Conservation (phyloP, 2,113 vertebrate species). For the Upupa epops region DNA sequence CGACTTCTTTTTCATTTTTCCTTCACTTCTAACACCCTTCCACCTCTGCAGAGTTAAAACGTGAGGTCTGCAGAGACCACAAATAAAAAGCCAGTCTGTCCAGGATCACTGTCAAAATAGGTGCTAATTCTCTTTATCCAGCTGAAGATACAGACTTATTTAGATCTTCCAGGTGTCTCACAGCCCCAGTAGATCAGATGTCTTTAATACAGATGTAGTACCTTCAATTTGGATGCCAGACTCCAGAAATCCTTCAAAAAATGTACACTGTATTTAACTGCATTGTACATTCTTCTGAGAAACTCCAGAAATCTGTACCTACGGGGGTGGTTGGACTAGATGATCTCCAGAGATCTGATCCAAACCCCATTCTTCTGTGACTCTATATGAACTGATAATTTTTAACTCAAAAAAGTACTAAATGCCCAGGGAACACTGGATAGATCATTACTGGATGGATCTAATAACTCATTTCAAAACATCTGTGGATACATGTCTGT, state of each 20-base stretch:
- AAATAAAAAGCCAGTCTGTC: accelerated
- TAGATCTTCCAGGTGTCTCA: neutral
- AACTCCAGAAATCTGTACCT: neutral
- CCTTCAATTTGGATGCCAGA: neutral
- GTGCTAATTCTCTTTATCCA: neutral
- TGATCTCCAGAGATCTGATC: no score
- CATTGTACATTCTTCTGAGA: neutral
- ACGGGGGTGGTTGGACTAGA: no score
- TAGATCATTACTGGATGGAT: neutral
- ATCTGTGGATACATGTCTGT: accelerated
- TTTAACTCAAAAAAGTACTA: neutral
- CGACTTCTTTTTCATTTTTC: accelerated
- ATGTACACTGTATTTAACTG: accelerated
- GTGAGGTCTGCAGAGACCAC: accelerated
- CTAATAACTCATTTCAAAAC: neutral
- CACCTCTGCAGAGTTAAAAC: neutral
- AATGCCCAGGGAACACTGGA: neutral
- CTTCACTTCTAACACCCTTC: neutral
- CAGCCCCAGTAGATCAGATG: neutral
- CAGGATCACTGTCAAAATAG: neutral
- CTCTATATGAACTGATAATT: neutral
- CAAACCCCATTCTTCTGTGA: no score
- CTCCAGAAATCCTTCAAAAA: neutral
- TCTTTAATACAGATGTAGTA: neutral
- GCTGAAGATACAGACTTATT: neutral